phyloP scores from a whole-genome alignment of 2,113 vertebrate genomes.

The Potamarius usumacintae region DNA sequence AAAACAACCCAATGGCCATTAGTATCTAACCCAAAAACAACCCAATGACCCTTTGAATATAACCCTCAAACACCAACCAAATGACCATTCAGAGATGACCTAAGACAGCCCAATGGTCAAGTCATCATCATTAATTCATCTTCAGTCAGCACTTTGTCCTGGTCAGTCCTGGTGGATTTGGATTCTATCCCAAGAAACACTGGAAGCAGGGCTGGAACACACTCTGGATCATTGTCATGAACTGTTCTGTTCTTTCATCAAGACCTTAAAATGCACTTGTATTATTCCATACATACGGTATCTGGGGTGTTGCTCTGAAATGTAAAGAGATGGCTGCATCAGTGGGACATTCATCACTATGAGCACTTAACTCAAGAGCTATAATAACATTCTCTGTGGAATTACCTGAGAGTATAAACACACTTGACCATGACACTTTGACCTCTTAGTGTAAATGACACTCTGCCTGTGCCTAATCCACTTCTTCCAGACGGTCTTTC shows the following conservation, averaged over 20 bases:
- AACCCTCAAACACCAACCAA: background rate
- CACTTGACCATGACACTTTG: background rate
- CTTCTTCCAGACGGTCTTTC: background rate
- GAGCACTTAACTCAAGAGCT: constrained; percentile 1
- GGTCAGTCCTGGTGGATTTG: background rate
- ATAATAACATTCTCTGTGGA: background rate
- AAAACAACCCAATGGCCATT: background rate
- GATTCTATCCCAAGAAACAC: background rate
- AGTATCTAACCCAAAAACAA: background rate
- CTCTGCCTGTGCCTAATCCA: background rate
- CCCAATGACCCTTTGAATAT: background rate
- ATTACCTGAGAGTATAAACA: background rate
- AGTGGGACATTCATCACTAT: background rate
- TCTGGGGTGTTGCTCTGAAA: background rate
- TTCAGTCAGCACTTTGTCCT: background rate
- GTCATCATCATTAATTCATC: background rate
- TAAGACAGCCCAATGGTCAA: background rate
- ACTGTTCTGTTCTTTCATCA: background rate
- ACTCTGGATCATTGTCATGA: background rate
- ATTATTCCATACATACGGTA: background rate
- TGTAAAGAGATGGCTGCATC: background rate
- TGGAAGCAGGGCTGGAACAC: background rate
- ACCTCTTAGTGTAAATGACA: background rate
- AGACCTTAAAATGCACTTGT: background rate
- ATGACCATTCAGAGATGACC: background rate